These are phyloP conservation scores for Erpetoichthys calabaricus DNA, from an alignment of 2,797 vertebrate genomes.

Conservation along the genomic window DNA sequence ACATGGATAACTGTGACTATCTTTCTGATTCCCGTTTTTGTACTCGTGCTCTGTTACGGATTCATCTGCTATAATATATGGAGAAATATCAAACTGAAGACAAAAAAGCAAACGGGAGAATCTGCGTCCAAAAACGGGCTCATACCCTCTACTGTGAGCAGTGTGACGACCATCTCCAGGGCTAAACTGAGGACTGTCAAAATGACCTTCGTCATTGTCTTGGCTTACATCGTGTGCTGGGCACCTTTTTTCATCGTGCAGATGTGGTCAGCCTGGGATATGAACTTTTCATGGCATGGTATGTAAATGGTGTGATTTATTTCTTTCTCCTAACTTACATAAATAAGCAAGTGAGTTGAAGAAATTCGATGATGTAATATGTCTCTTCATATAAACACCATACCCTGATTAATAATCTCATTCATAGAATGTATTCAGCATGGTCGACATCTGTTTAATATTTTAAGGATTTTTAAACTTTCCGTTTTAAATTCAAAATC, in stretches of 20 bases:
- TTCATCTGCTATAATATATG: slow-evolving; percentile 86
- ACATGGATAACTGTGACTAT: slow-evolving; percentile 85
- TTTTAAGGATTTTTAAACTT: no score
- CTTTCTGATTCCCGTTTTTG: slow-evolving; percentile 72
- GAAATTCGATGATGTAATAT: no score
- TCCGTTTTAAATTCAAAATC: no score
- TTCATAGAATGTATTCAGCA: no score
- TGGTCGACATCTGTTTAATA: no score
- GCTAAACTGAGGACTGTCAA: slow-evolving; percentile 91
- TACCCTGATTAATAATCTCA: no score
- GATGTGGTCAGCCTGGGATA: slow-evolving; percentile 95
- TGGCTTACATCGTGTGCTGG: slow-evolving; percentile 86
- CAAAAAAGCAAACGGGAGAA: slow-evolving; percentile 22
- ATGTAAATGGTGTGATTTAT: slow-evolving; percentile 20
- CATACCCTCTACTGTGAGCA: slow-evolving; percentile 69
- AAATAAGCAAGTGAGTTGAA: not conserved
- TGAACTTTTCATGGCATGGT: slow-evolving; percentile 65
- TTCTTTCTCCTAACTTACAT: not conserved
- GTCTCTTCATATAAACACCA: no score
- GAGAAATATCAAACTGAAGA: slow-evolving; percentile 74
- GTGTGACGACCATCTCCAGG: slow-evolving; percentile 71
- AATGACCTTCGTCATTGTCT: slow-evolving; percentile 93
- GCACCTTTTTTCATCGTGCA: slow-evolving; percentile 84
- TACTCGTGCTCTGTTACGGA: slow-evolving; percentile 73
- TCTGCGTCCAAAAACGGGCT: slow-evolving; percentile 41